Base-by-base conservation (phyloP, 2,797 vertebrate genomes). In the Neosilurus hyrtlii region DNA sequence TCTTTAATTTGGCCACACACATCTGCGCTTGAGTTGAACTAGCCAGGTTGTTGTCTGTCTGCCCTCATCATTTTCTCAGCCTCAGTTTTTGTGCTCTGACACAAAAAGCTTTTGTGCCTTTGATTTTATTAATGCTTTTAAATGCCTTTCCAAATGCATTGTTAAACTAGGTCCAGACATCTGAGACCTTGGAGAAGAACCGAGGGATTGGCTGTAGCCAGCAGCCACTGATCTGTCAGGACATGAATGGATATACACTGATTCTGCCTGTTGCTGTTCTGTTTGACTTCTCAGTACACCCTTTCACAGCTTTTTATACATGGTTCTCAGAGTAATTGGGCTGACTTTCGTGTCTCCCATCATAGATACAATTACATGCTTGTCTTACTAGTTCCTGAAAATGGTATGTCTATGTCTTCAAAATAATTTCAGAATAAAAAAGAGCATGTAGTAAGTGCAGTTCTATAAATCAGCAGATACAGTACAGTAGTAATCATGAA, bases 201-300 rank as follows among this genome's bases (percentile, higher is more conserved):
- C 70, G 52, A 71, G 79, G 83, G 73, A 82, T 49, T 83, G 68
- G 82, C 84, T 88, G 61, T 5, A 24, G 85, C n/a, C 61, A 88
- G 83, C 63, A 86, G 85, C 72, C 77, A 11, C 86, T 83, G 90
- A 92, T 90, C 54, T 30, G 90, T 90, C 72, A 79, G 84, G 87
- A 91, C 92, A 89, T 85, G 90, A 92, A 86, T 86, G 87, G 83
- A 85, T 84, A 87, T 80, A 76, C 82, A 81, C 81, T 83, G 67
- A 79, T 79, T 67, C 82, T 76, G n/a, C 43, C 62, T 24, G 3
- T 81, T 67, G 54, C 71, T 79, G 79, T 57, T 54, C 81, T 82
- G 43, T 70, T 77, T 79, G 85, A 35, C n/a, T 71, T 30, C 54
- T 2, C 26, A 12, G 26, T 22, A 35, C 74, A 16, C 49, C 65